Base-by-base conservation (phyloP, 2,888 invertebrate genomes). In the Agrochola circellaris region DNA sequence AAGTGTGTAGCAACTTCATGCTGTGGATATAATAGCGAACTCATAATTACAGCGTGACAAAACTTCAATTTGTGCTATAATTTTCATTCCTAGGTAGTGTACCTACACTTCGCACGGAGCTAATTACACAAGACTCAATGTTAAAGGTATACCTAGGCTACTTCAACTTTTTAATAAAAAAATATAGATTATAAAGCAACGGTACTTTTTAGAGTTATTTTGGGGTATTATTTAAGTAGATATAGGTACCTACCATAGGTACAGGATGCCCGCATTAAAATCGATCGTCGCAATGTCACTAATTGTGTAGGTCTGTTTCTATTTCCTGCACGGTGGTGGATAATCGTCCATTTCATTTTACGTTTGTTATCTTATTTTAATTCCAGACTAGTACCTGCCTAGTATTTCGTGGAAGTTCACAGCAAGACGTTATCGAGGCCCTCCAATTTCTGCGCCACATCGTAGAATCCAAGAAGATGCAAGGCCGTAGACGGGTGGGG, bases 1-100 rank as follows among this genome's bases (percentile, higher is more conserved):
- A 62, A 58, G 23, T 79, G 74, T 69, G 65, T 61, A 48, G 30
- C 20, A 60, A 79, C 45, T 68, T 80, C 13, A 74, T 81, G 69
- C 65, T 75, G 23, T 61, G 54, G 42, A 81, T 75, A 56, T 66
- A 66, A 73, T 58, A 66, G 42, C 38, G 38, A 56, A 66, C 65
- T 61, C n/a, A 17, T 61, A 75, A 81, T 81, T 67, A 71, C 76
- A 71, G 34, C 70, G 69, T 64, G 67, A 67, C 60, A 69, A 71
- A 81, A 76, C 66, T 67, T 60, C 13, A 15, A 69, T 42, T 76
- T 70, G 42, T 70, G 48, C 48, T 51, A 34, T 78, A 71, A 30
- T 58, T 78, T 51, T 34, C 20, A 26, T 34, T 51, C 30, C 38
- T 17, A 34, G 7, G 7, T 54, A 42, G 42, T 42, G 42, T 42